phyloP scores from a whole-genome alignment of 2,113 vertebrate genomes.

The Piprites chloris region DNA sequence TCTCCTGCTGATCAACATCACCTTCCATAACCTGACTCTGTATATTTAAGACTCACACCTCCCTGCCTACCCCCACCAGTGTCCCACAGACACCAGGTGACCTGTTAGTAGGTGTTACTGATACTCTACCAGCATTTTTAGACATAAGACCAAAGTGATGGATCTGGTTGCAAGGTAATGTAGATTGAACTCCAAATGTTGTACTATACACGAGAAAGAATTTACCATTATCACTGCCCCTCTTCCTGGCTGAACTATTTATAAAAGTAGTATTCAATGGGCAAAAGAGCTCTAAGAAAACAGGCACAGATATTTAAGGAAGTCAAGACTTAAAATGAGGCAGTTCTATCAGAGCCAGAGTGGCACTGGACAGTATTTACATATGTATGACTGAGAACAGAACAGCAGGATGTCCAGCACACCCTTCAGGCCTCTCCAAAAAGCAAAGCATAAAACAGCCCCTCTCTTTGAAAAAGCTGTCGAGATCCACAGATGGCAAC shows the following conservation, averaged over 20 bases:
- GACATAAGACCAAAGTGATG: neutral
- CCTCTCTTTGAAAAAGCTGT: neutral
- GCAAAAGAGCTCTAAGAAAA: neutral
- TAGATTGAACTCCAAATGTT: neutral
- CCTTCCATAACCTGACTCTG: neutral
- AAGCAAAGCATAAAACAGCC: neutral
- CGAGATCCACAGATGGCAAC: neutral
- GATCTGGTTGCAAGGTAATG: neutral
- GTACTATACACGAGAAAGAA: neutral
- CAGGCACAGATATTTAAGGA: neutral
- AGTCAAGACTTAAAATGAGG: neutral
- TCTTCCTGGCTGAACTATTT: neutral
- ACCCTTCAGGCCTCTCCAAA: neutral
- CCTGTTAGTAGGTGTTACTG: neutral
- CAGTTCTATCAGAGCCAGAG: neutral
- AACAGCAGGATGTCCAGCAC: neutral
- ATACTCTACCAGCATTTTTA: neutral
- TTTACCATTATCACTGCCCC: neutral
- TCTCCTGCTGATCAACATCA: neutral
- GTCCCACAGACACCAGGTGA: neutral
- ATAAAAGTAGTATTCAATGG: neutral
- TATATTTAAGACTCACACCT: neutral
- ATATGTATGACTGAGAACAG: neutral
- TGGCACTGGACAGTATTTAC: neutral
- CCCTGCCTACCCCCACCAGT: rapidly evolving